A percentile compares a stretch with the other conserved stretches of the same genome.
Evolutionary conservation across 1,140 invertebrate genomes (phyloP).

Genomic region (Lerema accius): DNA sequence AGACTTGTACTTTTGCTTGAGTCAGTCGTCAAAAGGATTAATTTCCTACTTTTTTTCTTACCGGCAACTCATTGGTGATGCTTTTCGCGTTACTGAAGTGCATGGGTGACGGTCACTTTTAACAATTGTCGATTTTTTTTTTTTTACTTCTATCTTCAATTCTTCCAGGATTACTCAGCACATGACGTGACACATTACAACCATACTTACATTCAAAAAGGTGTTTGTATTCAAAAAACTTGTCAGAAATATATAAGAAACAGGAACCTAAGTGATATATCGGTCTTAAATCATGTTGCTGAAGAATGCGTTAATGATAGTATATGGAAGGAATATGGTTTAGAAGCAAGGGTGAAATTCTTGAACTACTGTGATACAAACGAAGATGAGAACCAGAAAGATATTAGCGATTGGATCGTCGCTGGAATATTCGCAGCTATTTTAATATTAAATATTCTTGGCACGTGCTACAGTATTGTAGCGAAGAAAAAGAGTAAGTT

Average conservation of each 20-base stretch:
- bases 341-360: slow-evolving; percentile 30
- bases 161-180: slow-evolving; percentile 39
- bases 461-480: no score
- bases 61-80: no score
- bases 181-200: slow-evolving; percentile 38
- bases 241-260: slow-evolving; percentile 28
- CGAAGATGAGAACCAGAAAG: slow-evolving; percentile 9
- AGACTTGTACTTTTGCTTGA: no score
- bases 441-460: neutral
- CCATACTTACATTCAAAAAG: slow-evolving; percentile 35
- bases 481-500: no score
- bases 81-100: no score
- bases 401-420: slow-evolving; percentile 31
- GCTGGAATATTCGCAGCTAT: slow-evolving; percentile 14
- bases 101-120: no score
- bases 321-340: slow-evolving; percentile 33
- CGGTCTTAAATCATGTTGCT: neutral
- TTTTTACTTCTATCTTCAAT: no score
- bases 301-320: slow-evolving; percentile 40
- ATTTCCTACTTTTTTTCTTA: no score
- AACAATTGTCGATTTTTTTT: no score
- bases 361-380: slow-evolving; percentile 28
- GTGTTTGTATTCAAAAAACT: slow-evolving; percentile 37
- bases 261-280: no score
- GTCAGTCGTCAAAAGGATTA: no score